Percentiles rank a stretch among this genome's conserved stretches.
Conservation (phyloP, 2,888 invertebrate genomes). For the Drosophila robusta region DNA sequence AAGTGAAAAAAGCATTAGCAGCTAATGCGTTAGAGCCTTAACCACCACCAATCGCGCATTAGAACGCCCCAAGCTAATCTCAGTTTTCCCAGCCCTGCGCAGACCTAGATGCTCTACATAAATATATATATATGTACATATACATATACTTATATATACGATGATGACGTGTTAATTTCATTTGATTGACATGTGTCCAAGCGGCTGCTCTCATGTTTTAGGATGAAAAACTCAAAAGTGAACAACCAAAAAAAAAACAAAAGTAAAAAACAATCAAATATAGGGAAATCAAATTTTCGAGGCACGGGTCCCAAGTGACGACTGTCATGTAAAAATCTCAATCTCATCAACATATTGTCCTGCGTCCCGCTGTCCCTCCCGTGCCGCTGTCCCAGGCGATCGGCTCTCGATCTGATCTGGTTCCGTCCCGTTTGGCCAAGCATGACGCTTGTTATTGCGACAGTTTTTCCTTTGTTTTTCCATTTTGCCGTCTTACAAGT, state of each 20-base stretch:
- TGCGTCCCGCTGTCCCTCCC: conserved; percentile 8
- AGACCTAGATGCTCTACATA: not conserved
- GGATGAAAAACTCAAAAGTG: conserved; percentile 23
- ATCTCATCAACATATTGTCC: conserved; percentile 31
- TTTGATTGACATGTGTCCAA: conserved; percentile 77
- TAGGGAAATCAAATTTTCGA: conserved; percentile 7
- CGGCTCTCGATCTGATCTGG: conserved; percentile 21
- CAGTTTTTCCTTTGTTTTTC: conserved; percentile 22
- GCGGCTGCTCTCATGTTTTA: conserved; percentile 12
- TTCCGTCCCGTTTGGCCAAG: conserved; percentile 37
- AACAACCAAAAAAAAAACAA: conserved; percentile 11
- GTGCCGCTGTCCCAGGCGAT: conserved; percentile 10
- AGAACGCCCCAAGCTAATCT: conserved; percentile 51
- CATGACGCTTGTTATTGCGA: conserved; percentile 34
- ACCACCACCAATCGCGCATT: conserved; percentile 37
- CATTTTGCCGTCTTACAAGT: conserved; percentile 20
- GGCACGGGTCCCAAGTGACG: conserved; percentile 32
- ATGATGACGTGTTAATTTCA: conserved; percentile 74
- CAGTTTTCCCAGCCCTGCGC: conserved; percentile 39
- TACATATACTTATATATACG: not conserved
- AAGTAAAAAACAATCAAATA: not conserved
- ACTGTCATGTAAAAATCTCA: conserved; percentile 39
- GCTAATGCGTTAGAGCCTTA: conserved; percentile 57
- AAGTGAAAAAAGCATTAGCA: conserved; percentile 53
- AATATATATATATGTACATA: not conserved